Evolutionary conservation across 2,797 vertebrate genomes (phyloP), one percentile per base, ranked within the genome.

Genomic region (Tympanoctomys barrerae): DNA sequence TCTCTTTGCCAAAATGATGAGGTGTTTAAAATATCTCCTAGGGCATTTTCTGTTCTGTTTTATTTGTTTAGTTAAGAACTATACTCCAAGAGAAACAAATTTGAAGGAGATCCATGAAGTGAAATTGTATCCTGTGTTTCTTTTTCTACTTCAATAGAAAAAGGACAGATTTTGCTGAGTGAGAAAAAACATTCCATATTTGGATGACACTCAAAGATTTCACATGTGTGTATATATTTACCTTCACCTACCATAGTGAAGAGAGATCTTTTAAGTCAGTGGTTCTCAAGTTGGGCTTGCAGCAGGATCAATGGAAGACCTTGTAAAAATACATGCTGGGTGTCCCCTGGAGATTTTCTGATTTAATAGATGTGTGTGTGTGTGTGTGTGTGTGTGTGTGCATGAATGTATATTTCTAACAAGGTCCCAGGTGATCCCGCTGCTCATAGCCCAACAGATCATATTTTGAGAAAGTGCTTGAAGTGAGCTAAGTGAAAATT

Each of bases 81-180:
- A 61, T 22, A 57, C 66, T 96, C 87, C 87, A 82, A 95, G 71
- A 95, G 93, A 96, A 96, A 91, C 91, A 96, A 21, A 89, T 91
- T 7, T 46, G 36, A 95, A 91, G 33, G 71, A 73, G 71, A 93
- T 18, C 70, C 73, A 79, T 3, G 36, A 77, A 70, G 52, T 96
- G 82, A 92, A 96, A 92, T 95, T 95, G 90, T 77, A 61, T n/a
- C 70, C 89, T 16, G 0, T 66, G 77, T 92, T 92, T 95, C 79
- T 91, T 90, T 49, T 94, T 42, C 57, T 36, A 57, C 85, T 83
- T 83, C 84, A 89, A 71, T 42, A 92, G 31, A 52, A 83, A 82
- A 90, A 79, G 14, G n/a, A 68, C 57, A 57, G 14, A 16, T 83
- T 91, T 79, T 92, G 28, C 49, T 57, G 77, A 87, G 71, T 39